Base-by-base conservation (phyloP, 2,888 invertebrate species). In the Pseudococcus longispinus region DNA sequence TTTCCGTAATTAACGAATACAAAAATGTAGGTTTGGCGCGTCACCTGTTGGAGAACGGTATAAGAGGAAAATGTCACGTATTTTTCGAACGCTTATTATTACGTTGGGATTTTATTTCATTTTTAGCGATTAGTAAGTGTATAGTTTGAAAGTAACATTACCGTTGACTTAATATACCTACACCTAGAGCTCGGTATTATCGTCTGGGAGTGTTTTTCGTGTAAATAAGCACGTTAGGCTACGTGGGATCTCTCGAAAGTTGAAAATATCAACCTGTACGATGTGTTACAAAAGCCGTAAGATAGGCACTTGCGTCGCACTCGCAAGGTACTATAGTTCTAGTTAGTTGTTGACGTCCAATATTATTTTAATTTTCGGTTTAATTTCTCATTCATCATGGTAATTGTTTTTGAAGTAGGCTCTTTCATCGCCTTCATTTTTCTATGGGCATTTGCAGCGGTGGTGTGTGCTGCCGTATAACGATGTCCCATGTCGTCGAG, bases 401-500 rank as follows among this genome's bases (percentile, higher is more conserved):
- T 60, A 60, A 60, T 60, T 60, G 60, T 60, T 60, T 60, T 60
- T 60, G 60, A 60, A 60, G 60, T 60, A 29, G 74, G 74, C 18
- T 74, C 32, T 74, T 74, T 37, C 32, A 74, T 74, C 74, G 32
- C 74, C 74, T 74, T 74, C 32, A 74, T 74, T 37, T 74, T 74
- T 29, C 32, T 74, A 74, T 74, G 74, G 74, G 32, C 74, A 74
- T 74, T 74, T 74, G 74, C 32, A 74, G 74, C 18, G 32, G 11
- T n/a, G 37, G 5, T 5, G 37, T 18, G 18, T 55, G 60, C 9
- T 60, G 60, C 23, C 20, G 60, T 83, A 84, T 84, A 84, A 84
- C 84, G 84, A 84, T 84, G 60, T 84, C 55, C 60, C 32, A 84
- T 60, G 84, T 84, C 84, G 84, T 84, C 84, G 84, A 84, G 84